Conservation (phyloP, 2,888 invertebrate genomes). For the Petrophora chlorosata region DNA sequence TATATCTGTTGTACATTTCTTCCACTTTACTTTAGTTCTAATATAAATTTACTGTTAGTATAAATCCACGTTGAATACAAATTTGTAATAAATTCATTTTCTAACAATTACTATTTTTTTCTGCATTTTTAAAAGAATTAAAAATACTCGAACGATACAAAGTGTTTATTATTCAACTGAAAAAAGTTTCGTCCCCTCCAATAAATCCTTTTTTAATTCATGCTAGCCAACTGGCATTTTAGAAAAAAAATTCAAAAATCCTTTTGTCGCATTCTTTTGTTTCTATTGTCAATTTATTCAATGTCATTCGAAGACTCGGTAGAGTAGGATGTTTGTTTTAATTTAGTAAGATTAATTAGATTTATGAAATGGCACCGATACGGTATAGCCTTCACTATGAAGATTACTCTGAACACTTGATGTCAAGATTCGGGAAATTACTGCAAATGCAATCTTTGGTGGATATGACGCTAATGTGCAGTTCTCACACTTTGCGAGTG, state of each 20-base stretch:
- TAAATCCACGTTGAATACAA: conserved; percentile 63
- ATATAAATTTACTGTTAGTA: conserved; percentile 22
- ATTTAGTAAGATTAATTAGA: conserved; percentile 21
- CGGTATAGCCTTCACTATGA: conserved; percentile 87
- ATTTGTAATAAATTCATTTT: conserved; percentile 82
- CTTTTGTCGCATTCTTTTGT: conserved; percentile 37
- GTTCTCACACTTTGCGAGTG: conserved; percentile 88
- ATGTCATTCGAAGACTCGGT: conserved; percentile 22
- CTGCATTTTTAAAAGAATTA: conserved; percentile 78
- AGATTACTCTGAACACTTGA: conserved; percentile 87
- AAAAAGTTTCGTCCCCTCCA: conserved; percentile 5
- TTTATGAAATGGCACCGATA: conserved; percentile 73
- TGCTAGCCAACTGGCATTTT: conserved; percentile 2
- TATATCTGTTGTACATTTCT: conserved; percentile 38
- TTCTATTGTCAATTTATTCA: conserved; percentile 46
- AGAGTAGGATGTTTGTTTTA: conserved; percentile 26
- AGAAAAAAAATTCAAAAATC: conserved; percentile 19
- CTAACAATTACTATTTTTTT: conserved; percentile 76
- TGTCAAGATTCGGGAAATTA: conserved; percentile 87
- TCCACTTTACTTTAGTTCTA: conserved; percentile 41
- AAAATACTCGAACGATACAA: conserved; percentile 61
- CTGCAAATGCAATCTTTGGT: conserved; percentile 89
- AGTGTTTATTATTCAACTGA: conserved; percentile 17
- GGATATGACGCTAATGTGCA: conserved; percentile 89
- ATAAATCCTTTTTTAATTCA: background rate